These are phyloP conservation scores for Xylota segnis DNA, from an alignment of 2,888 invertebrate genomes.

Conservation along the genomic window DNA sequence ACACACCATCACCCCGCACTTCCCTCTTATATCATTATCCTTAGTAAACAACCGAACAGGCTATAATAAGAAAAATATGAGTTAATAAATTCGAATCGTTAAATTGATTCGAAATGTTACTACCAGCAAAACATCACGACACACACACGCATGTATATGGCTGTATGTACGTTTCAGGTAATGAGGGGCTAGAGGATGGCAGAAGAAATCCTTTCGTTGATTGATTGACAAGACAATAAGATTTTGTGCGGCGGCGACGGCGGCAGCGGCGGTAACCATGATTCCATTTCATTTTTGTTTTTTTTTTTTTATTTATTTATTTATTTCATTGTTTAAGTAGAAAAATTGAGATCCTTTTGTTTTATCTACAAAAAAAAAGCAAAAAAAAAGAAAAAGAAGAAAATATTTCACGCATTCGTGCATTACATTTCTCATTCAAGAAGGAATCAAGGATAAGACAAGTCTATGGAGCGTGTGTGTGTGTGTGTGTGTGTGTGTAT, in stretches of 20 bases:
- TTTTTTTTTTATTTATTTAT: no score
- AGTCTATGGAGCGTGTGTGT: conserved; percentile 6
- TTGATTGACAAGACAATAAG: conserved; percentile 72
- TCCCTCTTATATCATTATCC: conserved; percentile 6
- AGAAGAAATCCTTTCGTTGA: conserved; percentile 57
- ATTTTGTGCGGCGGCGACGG: conserved; percentile 10
- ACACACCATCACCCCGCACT: background rate
- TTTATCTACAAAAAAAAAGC: conserved; percentile 28
- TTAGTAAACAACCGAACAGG: conserved; percentile 33
- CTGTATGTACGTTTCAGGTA: no score
- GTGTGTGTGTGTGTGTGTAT: conserved; percentile 6
- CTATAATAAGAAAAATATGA: conserved; percentile 57
- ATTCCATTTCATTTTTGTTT: conserved; percentile 23
- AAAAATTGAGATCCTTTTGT: conserved; percentile 26
- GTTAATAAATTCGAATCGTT: conserved; percentile 71
- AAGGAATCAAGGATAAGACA: conserved; percentile 18
- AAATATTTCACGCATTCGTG: conserved; percentile 66
- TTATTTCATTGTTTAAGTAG: conserved; percentile 23
- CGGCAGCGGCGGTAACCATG: conserved; percentile 20
- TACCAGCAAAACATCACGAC: conserved; percentile 10
- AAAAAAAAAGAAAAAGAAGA: no score
- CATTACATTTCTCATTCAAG: conserved; percentile 8
- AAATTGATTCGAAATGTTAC: conserved; percentile 62
- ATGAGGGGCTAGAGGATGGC: conserved; percentile 29
- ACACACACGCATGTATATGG: conserved; percentile 14